These are phyloP conservation scores for Chunga burmeisteri DNA, from an alignment of 2,113 vertebrate genomes.

Conservation along the genomic window DNA sequence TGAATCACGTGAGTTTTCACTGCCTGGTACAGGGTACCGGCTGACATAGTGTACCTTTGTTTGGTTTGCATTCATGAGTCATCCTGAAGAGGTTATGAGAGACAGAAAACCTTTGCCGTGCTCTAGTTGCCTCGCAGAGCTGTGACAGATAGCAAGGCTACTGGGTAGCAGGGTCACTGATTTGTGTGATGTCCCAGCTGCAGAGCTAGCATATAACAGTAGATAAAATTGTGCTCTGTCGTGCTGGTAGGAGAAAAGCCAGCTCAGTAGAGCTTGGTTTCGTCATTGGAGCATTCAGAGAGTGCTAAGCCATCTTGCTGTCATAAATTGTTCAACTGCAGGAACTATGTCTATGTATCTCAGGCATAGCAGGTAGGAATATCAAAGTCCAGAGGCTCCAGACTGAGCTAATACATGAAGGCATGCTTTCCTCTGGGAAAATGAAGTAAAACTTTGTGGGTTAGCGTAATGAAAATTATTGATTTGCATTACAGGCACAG, in stretches of 20 bases:
- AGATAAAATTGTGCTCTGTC: background rate
- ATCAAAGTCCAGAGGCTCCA: background rate
- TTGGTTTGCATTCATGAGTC: background rate
- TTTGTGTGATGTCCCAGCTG: background rate
- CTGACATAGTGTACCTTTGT: background rate
- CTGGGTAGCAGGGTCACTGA: background rate
- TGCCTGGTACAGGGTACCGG: background rate
- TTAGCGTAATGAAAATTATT: background rate
- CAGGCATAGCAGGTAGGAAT: background rate
- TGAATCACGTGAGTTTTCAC: background rate
- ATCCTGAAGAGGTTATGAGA: background rate
- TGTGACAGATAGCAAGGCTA: background rate
- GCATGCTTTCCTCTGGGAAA: background rate
- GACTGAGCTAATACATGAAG: background rate
- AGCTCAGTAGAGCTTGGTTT: background rate
- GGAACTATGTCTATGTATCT: background rate
- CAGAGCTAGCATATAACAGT: background rate
- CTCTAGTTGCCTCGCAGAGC: background rate
- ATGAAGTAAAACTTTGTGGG: background rate
- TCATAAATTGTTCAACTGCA: background rate
- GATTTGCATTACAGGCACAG: background rate
- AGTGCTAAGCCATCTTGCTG: background rate
- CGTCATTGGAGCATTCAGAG: background rate
- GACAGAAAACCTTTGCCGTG: background rate
- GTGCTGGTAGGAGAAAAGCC: background rate